A percentile compares a stretch with the other conserved stretches of the same genome.
phyloP scores from a whole-genome alignment of 2,888 invertebrate genomes.

The Pachydiplax longipennis region DNA sequence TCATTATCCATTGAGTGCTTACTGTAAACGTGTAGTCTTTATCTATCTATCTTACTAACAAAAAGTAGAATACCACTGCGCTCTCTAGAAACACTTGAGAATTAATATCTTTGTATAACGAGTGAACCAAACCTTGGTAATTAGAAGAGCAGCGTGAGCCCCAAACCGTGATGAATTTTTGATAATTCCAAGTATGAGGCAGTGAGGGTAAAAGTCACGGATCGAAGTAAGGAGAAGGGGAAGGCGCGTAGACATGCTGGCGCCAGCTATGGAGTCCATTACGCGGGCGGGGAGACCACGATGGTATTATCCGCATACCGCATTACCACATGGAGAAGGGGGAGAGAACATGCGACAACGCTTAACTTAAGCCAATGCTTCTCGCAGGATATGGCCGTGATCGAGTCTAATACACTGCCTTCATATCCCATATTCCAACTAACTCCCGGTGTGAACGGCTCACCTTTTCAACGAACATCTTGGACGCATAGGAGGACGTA shows the following conservation, averaged over 20 bases:
- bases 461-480: neutral
- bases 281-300: conserved; percentile 16
- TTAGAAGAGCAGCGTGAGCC: no score
- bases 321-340: neutral
- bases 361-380: conserved; percentile 6
- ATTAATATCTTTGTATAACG: no score
- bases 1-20: no score
- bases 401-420: neutral
- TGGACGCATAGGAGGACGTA: no score
- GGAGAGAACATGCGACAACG: conserved; percentile 17
- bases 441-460: neutral
- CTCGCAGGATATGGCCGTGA: neutral
- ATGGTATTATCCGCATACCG: conserved; percentile 38
- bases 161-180: neutral
- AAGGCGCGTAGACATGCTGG: conserved; percentile 32
- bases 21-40: no score
- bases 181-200: neutral
- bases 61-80: no score
- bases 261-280: conserved; percentile 34
- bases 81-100: no score
- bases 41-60: no score
- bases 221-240: neutral
- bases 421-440: neutral
- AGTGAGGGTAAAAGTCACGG: no score
- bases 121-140: no score